These are phyloP conservation scores for Eristalis pertinax DNA, from an alignment of 2,888 invertebrate species.

Conservation along the genomic window DNA sequence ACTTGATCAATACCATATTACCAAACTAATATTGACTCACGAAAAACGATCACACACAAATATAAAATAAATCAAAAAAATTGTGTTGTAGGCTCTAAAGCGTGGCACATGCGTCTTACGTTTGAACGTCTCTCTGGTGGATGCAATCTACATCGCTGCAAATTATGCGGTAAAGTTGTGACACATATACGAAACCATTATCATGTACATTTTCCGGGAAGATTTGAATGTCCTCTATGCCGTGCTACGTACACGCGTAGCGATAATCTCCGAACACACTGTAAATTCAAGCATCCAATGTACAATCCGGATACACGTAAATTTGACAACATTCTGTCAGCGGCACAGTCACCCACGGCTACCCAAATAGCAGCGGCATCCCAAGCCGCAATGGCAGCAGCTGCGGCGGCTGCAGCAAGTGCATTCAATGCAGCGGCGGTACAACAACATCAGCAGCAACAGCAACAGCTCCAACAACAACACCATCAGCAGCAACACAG, in stretches of 20 bases:
- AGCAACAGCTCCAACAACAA: conserved; percentile 77
- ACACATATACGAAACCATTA: conserved; percentile 97
- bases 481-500: conserved; percentile 77
- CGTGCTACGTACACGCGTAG: conserved; percentile 95
- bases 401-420: conserved; percentile 78
- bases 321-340: conserved; percentile 88
- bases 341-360: conserved; percentile 83
- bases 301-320: conserved; percentile 93
- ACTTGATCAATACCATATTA: conserved; percentile 63
- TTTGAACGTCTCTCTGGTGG: conserved; percentile 96
- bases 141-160: conserved; percentile 96
- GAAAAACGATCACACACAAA: conserved; percentile 59
- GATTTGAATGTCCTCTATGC: conserved; percentile 95
- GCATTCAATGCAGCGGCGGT: conserved; percentile 77
- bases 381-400: conserved; percentile 81
- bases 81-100: conserved; percentile 92
- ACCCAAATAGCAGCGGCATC: conserved; percentile 83
- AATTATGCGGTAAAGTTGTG: conserved; percentile 96
- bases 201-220: conserved; percentile 96
- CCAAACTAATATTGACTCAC: conserved; percentile 58
- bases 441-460: conserved; percentile 77
- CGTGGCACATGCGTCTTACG: conserved; percentile 97
- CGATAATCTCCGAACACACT: conserved; percentile 95
- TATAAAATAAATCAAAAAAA: conserved; percentile 50
- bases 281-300: conserved; percentile 95